Evolutionary conservation across 2,888 invertebrate genomes (phyloP).

Genomic region (Sarcophaga rosellei): DNA sequence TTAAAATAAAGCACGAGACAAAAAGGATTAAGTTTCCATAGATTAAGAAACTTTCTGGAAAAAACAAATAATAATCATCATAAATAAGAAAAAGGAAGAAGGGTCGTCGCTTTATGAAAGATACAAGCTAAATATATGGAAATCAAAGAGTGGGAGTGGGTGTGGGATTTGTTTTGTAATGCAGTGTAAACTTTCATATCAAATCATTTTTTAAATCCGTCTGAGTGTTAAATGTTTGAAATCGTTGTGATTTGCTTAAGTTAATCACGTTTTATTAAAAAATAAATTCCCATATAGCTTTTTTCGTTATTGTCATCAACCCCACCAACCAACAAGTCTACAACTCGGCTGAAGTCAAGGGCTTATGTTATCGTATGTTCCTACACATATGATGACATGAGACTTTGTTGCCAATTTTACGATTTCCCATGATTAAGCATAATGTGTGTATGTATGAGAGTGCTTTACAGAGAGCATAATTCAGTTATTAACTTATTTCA

Average conservation of each 20-base stretch:
- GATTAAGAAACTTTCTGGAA: constrained; percentile 31
- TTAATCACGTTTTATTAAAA: constrained; percentile 67
- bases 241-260: constrained; percentile 32
- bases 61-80: constrained; percentile 49
- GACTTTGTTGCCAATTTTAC: constrained; percentile 34
- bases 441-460: constrained; percentile 12
- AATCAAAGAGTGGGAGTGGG: background rate
- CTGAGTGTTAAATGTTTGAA: constrained; percentile 39
- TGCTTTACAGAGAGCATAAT: background rate
- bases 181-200: background rate
- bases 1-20: constrained; percentile 37
- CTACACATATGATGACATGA: constrained; percentile 24
- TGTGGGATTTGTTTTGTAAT: background rate
- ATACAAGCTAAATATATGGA: background rate
- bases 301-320: constrained; percentile 25
- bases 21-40: constrained; percentile 55
- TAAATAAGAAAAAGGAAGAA: constrained; percentile 33
- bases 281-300: constrained; percentile 34
- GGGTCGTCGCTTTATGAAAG: background rate
- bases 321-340: background rate
- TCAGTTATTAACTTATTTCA: constrained; percentile 65
- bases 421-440: constrained; percentile 65
- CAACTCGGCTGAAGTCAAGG: constrained; percentile 1
- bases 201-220: constrained; percentile 34
- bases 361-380: background rate